phyloP scores from a whole-genome alignment of 2,888 invertebrate species.

The Kuschelorhynchus macadamiae region DNA sequence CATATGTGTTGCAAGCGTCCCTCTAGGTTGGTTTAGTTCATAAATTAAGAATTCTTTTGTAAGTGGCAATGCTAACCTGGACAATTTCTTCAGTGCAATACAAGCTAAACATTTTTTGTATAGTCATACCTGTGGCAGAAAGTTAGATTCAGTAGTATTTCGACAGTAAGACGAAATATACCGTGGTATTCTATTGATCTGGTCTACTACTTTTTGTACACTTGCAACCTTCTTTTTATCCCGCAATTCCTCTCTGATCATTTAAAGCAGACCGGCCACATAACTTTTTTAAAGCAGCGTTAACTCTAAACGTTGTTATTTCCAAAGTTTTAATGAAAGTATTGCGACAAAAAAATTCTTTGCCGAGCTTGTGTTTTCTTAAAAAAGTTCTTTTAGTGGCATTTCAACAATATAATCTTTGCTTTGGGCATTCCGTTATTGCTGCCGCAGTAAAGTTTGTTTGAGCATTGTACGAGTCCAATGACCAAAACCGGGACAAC shows the following conservation, averaged over 20 bases:
- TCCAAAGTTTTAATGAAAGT: slow-evolving; percentile 26
- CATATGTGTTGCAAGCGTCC: slow-evolving; percentile 15
- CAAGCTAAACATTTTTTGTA: slow-evolving; percentile 30
- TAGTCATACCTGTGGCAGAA: slow-evolving; percentile 27
- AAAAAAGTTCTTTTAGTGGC: slow-evolving; percentile 14
- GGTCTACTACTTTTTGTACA: slow-evolving; percentile 24
- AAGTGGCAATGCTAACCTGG: slow-evolving; percentile 22
- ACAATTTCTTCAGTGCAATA: slow-evolving; percentile 25
- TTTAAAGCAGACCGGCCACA: slow-evolving; percentile 12
- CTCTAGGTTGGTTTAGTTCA: slow-evolving; percentile 11
- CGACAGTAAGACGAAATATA: slow-evolving; percentile 27
- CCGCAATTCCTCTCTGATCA: slow-evolving; percentile 1
- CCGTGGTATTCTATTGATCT: slow-evolving; percentile 24
- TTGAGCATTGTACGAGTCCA: slow-evolving; percentile 48
- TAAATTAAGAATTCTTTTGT: slow-evolving; percentile 26
- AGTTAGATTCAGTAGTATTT: slow-evolving; percentile 12
- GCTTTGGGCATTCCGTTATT: slow-evolving; percentile 18
- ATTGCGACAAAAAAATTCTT: slow-evolving; percentile 20
- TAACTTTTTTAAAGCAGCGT: slow-evolving; percentile 22
- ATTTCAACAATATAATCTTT: slow-evolving; percentile 26
- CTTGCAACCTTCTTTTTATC: background rate
- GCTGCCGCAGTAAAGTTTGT: slow-evolving; percentile 48
- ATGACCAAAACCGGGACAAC: slow-evolving; percentile 51
- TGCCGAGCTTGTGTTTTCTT: slow-evolving; percentile 14
- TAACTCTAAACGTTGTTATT: slow-evolving; percentile 24